Base-by-base conservation (phyloP, 2,797 vertebrate species). In the Brachyrhaphis roseni region DNA sequence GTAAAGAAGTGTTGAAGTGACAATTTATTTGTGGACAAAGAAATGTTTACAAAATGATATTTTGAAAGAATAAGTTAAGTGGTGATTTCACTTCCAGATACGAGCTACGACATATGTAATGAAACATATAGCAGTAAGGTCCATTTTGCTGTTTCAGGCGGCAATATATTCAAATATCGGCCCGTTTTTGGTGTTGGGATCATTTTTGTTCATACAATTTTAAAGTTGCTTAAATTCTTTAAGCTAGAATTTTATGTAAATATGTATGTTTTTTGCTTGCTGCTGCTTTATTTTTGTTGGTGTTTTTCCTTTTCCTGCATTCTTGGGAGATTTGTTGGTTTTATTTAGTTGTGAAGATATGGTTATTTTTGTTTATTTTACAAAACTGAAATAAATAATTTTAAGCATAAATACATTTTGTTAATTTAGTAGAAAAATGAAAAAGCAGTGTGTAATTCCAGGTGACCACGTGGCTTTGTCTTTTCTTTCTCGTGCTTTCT, bases 401-500 rank as follows among this genome's bases (percentile, higher is more conserved):
- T 43, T n/a, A 43, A 43, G 39, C 66, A 41, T n/a, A 5, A 70
- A 41, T 71, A 28, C 13, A 45, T 28, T 15, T 43, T 45, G 41
- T 71, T 71, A 43, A n/a, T 43, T 1, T 15, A 2, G 41, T 45
- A 43, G 68, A 15, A 71, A 28, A n/a, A 13, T 71, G 12, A 28
- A n/a, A 71, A 45, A 71, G 68, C 41, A 28, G 11, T 45, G 26
- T 28, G n/a, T n/a, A 82, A 73, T 55, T 77, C 66, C 28, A 64
- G n/a, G 79, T 13, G 76, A 78, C 78, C 83, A 87, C 73, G 82
- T 85, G 86, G 84, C 80, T 36, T 83, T 66, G 41, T 45, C 70
- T 72, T 70, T 75, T 78, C 64, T 57, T 53, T 70, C 75, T 79
- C 53, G 1, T 62, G 76, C 78, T 53, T 46, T 75, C 68, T 55